phyloP scores from a whole-genome alignment of 2,797 vertebrate species.

The Paedocypris micromegethes region DNA sequence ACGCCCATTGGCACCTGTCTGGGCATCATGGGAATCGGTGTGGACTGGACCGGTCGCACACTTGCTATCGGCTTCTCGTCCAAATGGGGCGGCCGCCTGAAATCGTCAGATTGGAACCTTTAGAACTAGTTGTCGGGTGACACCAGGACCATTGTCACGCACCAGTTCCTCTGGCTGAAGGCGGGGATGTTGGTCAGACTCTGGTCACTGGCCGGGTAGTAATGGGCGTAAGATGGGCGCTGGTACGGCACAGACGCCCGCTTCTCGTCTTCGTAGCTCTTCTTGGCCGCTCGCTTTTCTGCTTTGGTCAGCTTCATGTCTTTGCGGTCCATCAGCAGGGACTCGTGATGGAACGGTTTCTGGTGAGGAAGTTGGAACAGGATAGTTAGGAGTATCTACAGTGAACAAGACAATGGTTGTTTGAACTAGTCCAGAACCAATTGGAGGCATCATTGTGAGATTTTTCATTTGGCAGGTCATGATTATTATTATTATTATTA shows the following conservation, averaged over 20 bases:
- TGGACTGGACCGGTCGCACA: slow-evolving; percentile 93
- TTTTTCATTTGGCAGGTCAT: neutral
- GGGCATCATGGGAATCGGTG: slow-evolving; percentile 98
- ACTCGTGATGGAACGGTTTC: slow-evolving; percentile 97
- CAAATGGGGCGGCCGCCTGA: slow-evolving; percentile 81
- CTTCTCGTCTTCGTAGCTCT: slow-evolving; percentile 97
- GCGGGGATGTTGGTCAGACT: slow-evolving; percentile 86
- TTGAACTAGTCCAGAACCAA: too few relatives aligned
- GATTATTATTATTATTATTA: too few relatives aligned
- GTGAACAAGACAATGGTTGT: too few relatives aligned
- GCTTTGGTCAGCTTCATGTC: slow-evolving; percentile 97
- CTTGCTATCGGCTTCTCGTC: slow-evolving; percentile 96
- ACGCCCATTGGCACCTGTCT: slow-evolving; percentile 82
- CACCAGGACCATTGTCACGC: slow-evolving; percentile 41
- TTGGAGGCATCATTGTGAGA: neutral
- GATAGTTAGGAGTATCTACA: too few relatives aligned
- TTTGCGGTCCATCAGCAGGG: slow-evolving; percentile 91
- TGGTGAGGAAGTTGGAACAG: slow-evolving; percentile 49
- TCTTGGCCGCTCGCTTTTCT: slow-evolving; percentile 97
- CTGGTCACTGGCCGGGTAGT: slow-evolving; percentile 92
- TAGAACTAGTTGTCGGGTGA: neutral
- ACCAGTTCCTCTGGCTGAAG: slow-evolving; percentile 96
- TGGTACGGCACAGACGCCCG: slow-evolving; percentile 93
- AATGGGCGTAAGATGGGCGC: slow-evolving; percentile 92
- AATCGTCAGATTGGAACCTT: neutral